Evolutionary conservation across 2,113 vertebrate genomes (phyloP), one percentile per base, ranked within the genome.

Genomic region (Rhineura floridana): DNA sequence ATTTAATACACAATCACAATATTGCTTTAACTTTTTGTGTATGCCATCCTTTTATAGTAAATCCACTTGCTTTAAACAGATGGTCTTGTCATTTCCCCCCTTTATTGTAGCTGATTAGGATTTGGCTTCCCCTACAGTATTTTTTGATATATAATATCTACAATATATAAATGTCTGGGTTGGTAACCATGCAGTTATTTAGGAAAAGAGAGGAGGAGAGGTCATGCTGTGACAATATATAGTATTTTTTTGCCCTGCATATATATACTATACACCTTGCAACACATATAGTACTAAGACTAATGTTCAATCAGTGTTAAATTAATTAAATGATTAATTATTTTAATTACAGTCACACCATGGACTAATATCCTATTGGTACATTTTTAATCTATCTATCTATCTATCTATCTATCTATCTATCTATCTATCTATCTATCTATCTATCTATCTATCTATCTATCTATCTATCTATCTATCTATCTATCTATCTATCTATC

Each of bases 21-120:
- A 94, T 94, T 93, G 89, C 91, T 95, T 52, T 72, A 93, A 87
- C 92, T 93, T 94, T 95, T 93, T 93, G 92, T 95, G 92, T 94
- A 95, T 84, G 92, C 82, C 89, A 94, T 96, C 94, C 91, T 95
- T 96, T 94, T 93, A 91, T 91, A 90, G 93, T 90, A 95, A 93
- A 93, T 90, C 62, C 72, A 95, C 95, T 96, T 95, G 95, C 94
- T 95, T 97, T 96, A 96, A 96, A 96, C 96, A 97, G 97, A 97
- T 97, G 97, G 96, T 78, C 95, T 77, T 94, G 84, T 88, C 89
- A 25, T 89, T 88, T 95, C 83, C 88, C 85, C 94, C 96, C 95
- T 97, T 96, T 97, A 94, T 95, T 96, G 95, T 90, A 95, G 95
- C 95, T 97, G 94, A 97, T 97, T 95, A 96, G 90, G 95, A 96